Evolutionary conservation across 2,797 vertebrate genomes (phyloP).

Genomic region (Botia almorhae): DNA sequence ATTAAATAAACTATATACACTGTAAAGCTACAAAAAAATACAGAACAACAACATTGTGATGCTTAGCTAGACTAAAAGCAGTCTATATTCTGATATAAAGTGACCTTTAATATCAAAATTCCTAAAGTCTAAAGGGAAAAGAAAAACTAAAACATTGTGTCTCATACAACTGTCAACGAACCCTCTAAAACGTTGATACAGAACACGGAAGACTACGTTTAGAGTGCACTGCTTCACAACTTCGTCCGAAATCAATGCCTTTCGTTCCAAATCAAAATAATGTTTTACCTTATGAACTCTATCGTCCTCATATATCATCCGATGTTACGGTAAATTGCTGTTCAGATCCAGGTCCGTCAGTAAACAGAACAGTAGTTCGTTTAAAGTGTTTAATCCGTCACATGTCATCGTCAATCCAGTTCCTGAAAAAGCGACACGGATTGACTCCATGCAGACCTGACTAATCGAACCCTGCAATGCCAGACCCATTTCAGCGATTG

Average conservation of each 20-base stretch:
- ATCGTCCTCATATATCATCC: neutral
- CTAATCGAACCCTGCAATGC: neutral
- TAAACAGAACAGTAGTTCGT: neutral
- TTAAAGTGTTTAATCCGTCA: neutral
- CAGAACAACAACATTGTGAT: no score
- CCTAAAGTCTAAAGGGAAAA: neutral
- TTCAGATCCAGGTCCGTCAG: neutral
- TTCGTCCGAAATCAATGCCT: neutral
- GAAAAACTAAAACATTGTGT: neutral
- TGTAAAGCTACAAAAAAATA: no score
- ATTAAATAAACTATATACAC: no score
- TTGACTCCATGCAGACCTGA: neutral
- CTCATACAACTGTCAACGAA: neutral
- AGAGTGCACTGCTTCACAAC: slow-evolving; percentile 1
- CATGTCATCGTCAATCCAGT: slow-evolving; percentile 2
- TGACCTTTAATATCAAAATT: neutral
- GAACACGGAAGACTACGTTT: neutral
- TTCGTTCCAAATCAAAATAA: neutral
- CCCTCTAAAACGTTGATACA: neutral
- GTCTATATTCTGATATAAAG: neutral
- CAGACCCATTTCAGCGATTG: neutral
- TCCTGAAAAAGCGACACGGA: neutral
- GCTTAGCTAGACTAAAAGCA: no score
- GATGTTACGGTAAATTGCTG: neutral
- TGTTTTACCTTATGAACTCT: neutral